Conservation (phyloP, 2,113 vertebrate genomes). For the Polypterus bichir region DNA sequence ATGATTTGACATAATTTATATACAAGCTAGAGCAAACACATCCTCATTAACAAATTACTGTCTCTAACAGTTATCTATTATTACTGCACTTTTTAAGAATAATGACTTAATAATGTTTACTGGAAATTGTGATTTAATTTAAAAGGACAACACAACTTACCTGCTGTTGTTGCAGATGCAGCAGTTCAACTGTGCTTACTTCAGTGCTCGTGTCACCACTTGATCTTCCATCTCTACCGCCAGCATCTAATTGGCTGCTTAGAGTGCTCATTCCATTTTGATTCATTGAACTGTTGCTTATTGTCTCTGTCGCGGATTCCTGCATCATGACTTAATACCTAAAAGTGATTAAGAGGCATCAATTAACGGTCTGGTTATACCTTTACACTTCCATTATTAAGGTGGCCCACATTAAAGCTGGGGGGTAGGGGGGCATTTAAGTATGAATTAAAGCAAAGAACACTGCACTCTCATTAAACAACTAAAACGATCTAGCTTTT, state of each 20-base stretch:
- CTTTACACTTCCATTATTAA: conserved; percentile 87
- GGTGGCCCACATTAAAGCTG: conserved; percentile 87
- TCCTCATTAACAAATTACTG: too few relatives aligned
- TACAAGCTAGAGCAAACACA: too few relatives aligned
- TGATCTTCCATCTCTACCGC: conserved; percentile 99
- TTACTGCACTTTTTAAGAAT: neutral
- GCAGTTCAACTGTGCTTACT: conserved; percentile 99
- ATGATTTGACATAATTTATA: too few relatives aligned
- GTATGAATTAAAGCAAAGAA: conserved; percentile 35
- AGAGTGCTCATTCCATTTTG: conserved; percentile 99
- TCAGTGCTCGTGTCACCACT: conserved; percentile 96
- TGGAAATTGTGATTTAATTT: conserved; percentile 23
- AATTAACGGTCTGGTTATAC: conserved; percentile 86
- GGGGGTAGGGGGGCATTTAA: conserved; percentile 24
- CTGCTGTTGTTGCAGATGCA: conserved; percentile 99
- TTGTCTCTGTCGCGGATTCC: conserved; percentile 99
- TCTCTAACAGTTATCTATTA: too few relatives aligned
- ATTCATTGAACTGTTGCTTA: conserved; percentile 99
- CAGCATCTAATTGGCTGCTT: conserved; percentile 99
- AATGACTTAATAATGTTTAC: neutral
- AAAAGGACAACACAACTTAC: conserved; percentile 86
- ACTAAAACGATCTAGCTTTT: conserved; percentile 74
- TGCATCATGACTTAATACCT: conserved; percentile 99
- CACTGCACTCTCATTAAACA: conserved; percentile 77
- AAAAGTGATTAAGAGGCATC: conserved; percentile 99